Base-by-base conservation (phyloP, 2,888 invertebrate genomes). In the Cheilosia vernalis region DNA sequence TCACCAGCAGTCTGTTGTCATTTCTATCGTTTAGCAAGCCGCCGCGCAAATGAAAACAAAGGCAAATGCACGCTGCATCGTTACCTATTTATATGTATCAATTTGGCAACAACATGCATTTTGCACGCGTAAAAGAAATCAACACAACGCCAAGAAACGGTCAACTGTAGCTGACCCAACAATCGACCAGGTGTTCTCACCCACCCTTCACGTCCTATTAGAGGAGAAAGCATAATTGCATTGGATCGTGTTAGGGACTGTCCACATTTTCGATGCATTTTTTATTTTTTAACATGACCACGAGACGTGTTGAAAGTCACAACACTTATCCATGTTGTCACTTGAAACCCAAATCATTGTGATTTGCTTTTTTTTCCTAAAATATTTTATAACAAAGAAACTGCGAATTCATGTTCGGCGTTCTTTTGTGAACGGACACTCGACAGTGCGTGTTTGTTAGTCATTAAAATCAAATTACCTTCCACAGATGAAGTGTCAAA, bases 1-100 rank as follows among this genome's bases (percentile, higher is more conserved):
- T 58, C 64, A 79, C 49, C 78, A 47, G 2, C 37, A 66, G 72
- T 79, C 72, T 79, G 64, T 72, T 58, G 78, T 44, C 78, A 70
- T 33, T 61, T 63, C 17, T 55, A 21, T 69, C 40, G 58, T 15
- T 33, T 30, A 27, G 1, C 4, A 49, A 70, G 24, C 37, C 33
- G 44, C 33, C 58, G 24, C 13, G 7, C 44, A 53, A 61, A 61
- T 55, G 17, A 53, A 61, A 58, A 66, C 74, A 76, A 66, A 61
- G 44, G 4, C 44, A 61, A 44, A 47, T 58, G 69, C 69, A 69
- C 60, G 44, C 42, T 51, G 55, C 53, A 33, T 67, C 40, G 19
- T 19, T 17, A 21, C 30, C 42, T 77, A 77, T 69, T 61, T 69
- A 61, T 69, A 77, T 69, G 69, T 13, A 53, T 15, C 17, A 66